A percentile compares a stretch with the other conserved stretches of the same genome.
phyloP scores from a whole-genome alignment of 2,888 invertebrate genomes.

The Pristionchus maxplancki region DNA sequence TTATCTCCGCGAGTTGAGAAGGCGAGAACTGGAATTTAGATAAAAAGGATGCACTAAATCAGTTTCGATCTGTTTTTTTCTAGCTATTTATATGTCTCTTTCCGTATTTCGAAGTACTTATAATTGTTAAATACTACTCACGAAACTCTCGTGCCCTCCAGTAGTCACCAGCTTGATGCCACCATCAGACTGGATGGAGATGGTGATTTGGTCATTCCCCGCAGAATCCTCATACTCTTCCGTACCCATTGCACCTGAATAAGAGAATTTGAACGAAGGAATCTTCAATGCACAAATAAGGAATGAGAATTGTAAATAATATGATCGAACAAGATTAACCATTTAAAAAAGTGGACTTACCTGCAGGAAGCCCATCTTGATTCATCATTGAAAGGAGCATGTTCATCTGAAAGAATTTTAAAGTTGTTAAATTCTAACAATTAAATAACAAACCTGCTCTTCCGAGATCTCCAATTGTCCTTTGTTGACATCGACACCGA shows the following conservation, averaged over 20 bases:
- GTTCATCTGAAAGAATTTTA: background rate
- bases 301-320: too few relatives aligned
- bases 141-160: conserved; percentile 59
- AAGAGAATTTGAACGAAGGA: background rate
- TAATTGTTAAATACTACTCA: background rate
- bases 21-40: conserved; percentile 59
- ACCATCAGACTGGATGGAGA: conserved; percentile 63
- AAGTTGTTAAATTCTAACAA: background rate
- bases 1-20: conserved; percentile 57
- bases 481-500: conserved; percentile 62
- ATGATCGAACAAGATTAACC: too few relatives aligned
- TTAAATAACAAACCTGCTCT: conserved; percentile 57
- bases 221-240: background rate
- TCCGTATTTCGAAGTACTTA: too few relatives aligned
- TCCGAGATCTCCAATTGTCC: conserved; percentile 57
- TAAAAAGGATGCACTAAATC: too few relatives aligned
- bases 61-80: background rate
- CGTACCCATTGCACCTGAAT: background rate
- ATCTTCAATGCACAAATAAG: too few relatives aligned
- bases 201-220: conserved; percentile 53
- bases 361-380: background rate
- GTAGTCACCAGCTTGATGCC: conserved; percentile 61
- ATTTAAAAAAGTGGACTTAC: background rate
- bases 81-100: background rate
- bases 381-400: background rate